Percentiles rank a stretch among this genome's conserved stretches.
These are phyloP conservation scores for Scolopax bukidnonensis DNA, from an alignment of 2,797 vertebrate species.

Conservation along the genomic window DNA sequence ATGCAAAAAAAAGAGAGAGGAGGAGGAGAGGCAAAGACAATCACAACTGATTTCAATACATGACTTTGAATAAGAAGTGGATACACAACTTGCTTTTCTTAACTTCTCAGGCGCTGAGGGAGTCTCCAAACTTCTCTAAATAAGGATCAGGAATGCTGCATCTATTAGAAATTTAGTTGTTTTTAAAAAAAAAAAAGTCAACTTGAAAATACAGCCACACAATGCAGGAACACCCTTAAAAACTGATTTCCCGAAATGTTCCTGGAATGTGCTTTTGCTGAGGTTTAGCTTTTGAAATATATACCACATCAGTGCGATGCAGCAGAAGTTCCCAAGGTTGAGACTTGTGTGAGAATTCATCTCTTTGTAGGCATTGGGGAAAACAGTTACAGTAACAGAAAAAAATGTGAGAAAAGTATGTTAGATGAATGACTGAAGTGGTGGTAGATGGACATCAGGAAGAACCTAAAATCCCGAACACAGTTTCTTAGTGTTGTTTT, in stretches of 20 bases:
- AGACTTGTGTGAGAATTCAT: not conserved
- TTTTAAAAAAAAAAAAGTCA: not conserved
- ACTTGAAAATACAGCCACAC: not conserved
- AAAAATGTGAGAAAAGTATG: not conserved
- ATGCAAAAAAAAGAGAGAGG: not conserved
- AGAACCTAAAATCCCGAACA: not conserved
- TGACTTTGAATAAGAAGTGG: not conserved
- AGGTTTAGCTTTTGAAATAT: not conserved
- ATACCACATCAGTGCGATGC: slow-evolving; percentile 5
- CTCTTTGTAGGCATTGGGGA: not conserved
- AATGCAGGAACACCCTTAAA: not conserved
- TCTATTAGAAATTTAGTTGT: not conserved
- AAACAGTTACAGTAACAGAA: not conserved
- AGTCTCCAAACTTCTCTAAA: not conserved
- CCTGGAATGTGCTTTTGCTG: not conserved
- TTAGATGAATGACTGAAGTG: not conserved
- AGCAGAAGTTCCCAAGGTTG: not conserved
- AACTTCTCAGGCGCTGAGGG: not conserved
- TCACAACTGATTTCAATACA: not conserved
- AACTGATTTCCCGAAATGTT: slow-evolving; percentile 17
- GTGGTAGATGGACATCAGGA: not conserved
- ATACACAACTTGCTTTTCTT: not conserved
- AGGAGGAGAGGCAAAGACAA: not conserved
- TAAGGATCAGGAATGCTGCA: not conserved
- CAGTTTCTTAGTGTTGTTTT: not conserved